These are phyloP conservation scores for Stichodactyla helianthus DNA, from an alignment of 64 coral and sea anemone genomes.

Conservation along the genomic window DNA sequence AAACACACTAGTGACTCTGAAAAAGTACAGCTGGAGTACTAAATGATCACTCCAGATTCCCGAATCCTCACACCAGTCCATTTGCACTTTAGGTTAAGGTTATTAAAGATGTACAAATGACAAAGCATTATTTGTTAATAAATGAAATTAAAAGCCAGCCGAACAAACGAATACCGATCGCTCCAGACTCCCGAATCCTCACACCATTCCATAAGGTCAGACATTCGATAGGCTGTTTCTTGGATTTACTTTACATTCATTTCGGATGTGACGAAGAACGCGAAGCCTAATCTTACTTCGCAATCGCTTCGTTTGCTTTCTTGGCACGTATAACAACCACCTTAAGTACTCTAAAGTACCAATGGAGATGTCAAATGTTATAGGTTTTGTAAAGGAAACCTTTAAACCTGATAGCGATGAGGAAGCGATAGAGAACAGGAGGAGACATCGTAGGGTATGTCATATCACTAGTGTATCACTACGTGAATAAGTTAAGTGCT, in stretches of 20 bases:
- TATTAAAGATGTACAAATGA: too few species aligned
- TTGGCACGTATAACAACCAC: background rate
- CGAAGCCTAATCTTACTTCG: background rate
- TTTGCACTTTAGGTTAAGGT: too few species aligned
- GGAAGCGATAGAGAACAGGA: background rate
- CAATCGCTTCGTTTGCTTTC: too few species aligned
- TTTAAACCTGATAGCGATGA: background rate
- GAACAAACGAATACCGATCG: background rate
- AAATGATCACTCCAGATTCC: too few species aligned
- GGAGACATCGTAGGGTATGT: background rate
- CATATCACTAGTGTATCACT: background rate
- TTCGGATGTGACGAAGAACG: background rate
- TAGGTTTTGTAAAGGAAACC: background rate
- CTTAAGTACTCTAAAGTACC: too few species aligned
- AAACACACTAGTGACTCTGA: too few species aligned
- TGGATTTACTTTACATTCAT: too few species aligned
- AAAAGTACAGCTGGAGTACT: too few species aligned
- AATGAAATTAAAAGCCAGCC: too few species aligned
- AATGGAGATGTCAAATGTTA: background rate
- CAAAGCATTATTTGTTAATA: too few species aligned
- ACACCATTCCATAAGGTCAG: background rate
- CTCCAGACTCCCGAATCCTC: background rate
- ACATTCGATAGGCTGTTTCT: background rate
- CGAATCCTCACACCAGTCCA: too few species aligned
- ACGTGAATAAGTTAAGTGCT: background rate